phyloP scores from a whole-genome alignment of 2,113 vertebrate species.

The Pelecanoides urinatrix region DNA sequence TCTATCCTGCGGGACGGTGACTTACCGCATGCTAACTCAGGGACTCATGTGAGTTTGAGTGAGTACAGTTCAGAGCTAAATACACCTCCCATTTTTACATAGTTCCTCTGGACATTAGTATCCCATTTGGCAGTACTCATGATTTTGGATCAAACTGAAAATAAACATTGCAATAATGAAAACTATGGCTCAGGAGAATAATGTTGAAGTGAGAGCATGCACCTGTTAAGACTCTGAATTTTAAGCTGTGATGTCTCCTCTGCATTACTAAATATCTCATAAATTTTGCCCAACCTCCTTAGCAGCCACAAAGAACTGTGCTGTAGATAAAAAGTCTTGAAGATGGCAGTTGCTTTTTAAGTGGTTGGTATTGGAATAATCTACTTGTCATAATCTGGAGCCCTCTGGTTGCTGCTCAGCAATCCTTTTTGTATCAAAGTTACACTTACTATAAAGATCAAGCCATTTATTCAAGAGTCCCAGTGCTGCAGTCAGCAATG shows the following conservation, averaged over 20 bases:
- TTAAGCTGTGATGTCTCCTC: background rate
- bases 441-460: background rate
- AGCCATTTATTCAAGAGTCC: background rate
- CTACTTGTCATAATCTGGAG: background rate
- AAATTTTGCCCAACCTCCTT: background rate
- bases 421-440: background rate
- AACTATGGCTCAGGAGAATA: background rate
- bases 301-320: background rate
- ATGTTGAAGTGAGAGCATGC: background rate
- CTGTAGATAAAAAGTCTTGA: background rate
- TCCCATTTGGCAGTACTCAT: background rate
- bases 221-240: background rate
- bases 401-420: background rate
- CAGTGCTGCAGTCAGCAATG: background rate
- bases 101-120: background rate
- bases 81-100: background rate
- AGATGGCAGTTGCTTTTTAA: background rate
- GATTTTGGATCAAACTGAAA: background rate
- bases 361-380: background rate
- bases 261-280: background rate
- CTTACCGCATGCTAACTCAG: fast-evolving
- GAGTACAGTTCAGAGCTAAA: background rate
- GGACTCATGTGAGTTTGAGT: background rate
- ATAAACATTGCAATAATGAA: background rate
- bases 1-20: background rate